A percentile compares a stretch with the other conserved stretches of the same genome.
Evolutionary conservation across 1,140 invertebrate genomes (phyloP).

Genomic region (Magallana angulata): DNA sequence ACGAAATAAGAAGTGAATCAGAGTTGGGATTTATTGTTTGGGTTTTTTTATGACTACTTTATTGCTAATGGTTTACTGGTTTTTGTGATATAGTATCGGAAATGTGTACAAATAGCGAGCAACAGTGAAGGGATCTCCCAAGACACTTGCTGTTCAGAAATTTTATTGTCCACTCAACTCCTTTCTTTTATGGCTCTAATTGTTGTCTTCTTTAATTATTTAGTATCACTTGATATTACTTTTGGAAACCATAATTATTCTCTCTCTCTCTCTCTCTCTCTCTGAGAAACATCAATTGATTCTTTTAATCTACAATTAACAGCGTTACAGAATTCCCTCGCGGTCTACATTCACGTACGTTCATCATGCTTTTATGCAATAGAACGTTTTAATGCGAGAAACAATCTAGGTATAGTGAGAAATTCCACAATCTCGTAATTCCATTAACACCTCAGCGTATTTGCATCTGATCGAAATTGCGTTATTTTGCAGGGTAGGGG

Average conservation of each 20-base stretch:
- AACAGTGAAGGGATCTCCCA: neutral
- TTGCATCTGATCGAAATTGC: no score
- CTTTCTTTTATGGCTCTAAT: conserved; percentile 1
- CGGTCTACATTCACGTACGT: no score
- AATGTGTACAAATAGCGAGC: conserved; percentile 18
- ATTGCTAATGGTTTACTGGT: neutral
- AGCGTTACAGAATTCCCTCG: no score
- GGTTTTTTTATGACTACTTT: neutral
- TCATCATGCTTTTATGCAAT: no score
- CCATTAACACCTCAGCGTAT: no score
- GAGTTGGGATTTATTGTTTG: neutral
- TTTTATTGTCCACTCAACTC: neutral
- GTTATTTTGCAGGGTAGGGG: no score
- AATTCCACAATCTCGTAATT: no score
- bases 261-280: neutral
- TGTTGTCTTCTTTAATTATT: conserved; percentile 36
- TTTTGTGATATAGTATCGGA: conserved; percentile 9
- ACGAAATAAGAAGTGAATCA: neutral
- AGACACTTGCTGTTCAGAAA: conserved; percentile 8
- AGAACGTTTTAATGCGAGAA: no score
- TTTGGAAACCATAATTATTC: neutral
- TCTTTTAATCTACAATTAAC: no score
- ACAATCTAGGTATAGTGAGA: no score
- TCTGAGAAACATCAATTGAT: no score
- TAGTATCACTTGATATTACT: conserved; percentile 12